Evolutionary conservation across 2,797 vertebrate genomes (phyloP).

Genomic region (Myotis planiceps): DNA sequence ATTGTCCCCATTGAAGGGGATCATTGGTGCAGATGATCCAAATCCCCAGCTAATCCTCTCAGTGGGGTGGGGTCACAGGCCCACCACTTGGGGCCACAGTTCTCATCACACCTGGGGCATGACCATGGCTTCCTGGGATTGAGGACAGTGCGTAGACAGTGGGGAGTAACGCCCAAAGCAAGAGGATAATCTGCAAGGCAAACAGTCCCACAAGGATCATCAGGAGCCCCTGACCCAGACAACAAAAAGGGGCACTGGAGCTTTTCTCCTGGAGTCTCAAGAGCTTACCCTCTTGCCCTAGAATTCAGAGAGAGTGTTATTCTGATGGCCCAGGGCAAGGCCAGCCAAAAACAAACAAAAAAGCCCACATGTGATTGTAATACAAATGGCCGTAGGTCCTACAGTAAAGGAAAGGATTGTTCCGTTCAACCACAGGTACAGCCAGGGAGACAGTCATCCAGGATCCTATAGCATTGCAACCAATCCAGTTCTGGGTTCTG

Average conservation of each 20-base stretch:
- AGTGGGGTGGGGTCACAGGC: not conserved
- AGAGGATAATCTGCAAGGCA: constrained; percentile 47
- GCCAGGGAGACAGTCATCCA: not conserved
- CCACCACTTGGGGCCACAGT: not conserved
- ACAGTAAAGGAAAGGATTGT: constrained; percentile 10
- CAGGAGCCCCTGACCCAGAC: not conserved
- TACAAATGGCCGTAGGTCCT: not conserved
- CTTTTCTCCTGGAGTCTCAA: not conserved
- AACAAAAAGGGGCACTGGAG: not conserved
- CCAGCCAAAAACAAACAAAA: not conserved
- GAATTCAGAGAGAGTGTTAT: not conserved
- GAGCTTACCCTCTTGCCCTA: constrained; percentile 6
- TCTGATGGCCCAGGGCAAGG: not conserved
- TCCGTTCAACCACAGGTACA: not conserved
- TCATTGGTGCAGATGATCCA: constrained; percentile 50
- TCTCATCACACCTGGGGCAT: not conserved
- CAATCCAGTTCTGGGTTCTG: not conserved
- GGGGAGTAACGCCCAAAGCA: not conserved
- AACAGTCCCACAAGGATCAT: not conserved
- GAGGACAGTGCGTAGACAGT: not conserved
- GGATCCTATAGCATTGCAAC: not conserved
- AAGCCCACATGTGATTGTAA: no score
- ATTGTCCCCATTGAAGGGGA: constrained; percentile 45
- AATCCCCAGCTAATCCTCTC: constrained; percentile 43
- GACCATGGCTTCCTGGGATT: not conserved